Base-by-base conservation (phyloP, 1,140 invertebrate species). In the Penaeus chinensis region DNA sequence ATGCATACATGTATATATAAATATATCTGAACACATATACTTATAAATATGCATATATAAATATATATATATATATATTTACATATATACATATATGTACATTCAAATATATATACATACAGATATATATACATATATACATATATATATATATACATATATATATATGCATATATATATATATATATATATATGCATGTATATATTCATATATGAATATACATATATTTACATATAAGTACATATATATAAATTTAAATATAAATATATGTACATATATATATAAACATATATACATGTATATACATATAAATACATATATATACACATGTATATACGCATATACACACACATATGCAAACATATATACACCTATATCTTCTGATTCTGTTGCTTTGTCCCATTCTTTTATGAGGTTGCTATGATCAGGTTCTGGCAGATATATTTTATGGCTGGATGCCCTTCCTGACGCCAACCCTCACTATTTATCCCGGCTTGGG, bases 11-110 rank as follows among this genome's bases (percentile, higher is more conserved):
- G 10, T 74, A 32, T 74, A 32, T 74, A 10, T 74, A 10, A 37
- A 10, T 32, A 32, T 74, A 32, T 74, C 19, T 65, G n/a, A 20
- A 65, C n/a, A 32, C 2, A 32, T 74, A 32, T 65, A 65, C n/a
- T 20, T 27, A 32, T 27, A 32, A 37, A 19, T 74, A 8, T 74
- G 10, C 32, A 32, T 74, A 32, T 74, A 19, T 74, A 32, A 37
- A 32, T 74, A 32, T 74, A 32, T 74, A 32, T 74, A 74, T 74
- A 74, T 74, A 74, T 74, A 74, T 74, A 74, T 74, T 32, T 74
- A 74, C 27, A 74, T 74, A 74, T 74, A 74, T 74, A 74, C 27
- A 74, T 74, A 74, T 74, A 74, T 74, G 27, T 20, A 27, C 3
- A 19, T 74, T 3, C 27, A 27, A 1, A 74, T 74, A 27, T 74